Percentiles rank a stretch among this genome's conserved stretches.
Evolutionary conservation across 2,888 invertebrate species (phyloP).

Genomic region (Alcis repandata): DNA sequence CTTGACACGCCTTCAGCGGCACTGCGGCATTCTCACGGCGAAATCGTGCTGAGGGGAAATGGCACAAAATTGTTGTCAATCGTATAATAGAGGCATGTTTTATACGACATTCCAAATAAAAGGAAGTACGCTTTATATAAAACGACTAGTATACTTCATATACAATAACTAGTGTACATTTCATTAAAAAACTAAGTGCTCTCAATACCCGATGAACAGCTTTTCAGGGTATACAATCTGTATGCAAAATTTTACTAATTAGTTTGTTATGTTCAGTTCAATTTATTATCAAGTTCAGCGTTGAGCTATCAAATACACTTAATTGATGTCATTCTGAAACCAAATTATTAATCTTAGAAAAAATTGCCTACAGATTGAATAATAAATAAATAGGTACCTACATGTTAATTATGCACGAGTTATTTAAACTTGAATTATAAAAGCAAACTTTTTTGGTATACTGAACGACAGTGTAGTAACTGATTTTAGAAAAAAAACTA

Average conservation of each 20-base stretch:
- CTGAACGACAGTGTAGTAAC: slow-evolving; percentile 46
- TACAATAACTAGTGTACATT: not conserved
- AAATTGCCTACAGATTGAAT: not conserved
- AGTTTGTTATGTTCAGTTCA: slow-evolving; percentile 3
- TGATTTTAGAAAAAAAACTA: slow-evolving; percentile 40
- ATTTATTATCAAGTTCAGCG: too few relatives aligned
- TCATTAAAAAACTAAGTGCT: not conserved
- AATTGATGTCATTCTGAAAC: not conserved
- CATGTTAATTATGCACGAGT: too few relatives aligned
- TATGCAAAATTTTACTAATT: not conserved
- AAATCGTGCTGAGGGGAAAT: not conserved
- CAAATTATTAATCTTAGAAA: not conserved
- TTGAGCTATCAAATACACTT: not conserved
- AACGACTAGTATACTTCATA: not conserved
- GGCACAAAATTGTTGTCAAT: not conserved
- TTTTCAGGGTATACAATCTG: not conserved
- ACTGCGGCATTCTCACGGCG: too few relatives aligned
- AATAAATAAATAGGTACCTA: not conserved
- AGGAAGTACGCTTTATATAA: too few relatives aligned
- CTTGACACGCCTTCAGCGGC: slow-evolving; percentile 45
- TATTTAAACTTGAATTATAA: not conserved
- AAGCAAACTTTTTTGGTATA: slow-evolving; percentile 21
- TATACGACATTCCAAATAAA: not conserved
- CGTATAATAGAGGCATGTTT: not conserved
- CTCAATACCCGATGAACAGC: not conserved